Evolutionary conservation across 2,888 invertebrate species (phyloP).

Genomic region (Dasysyrphus tricinctus): DNA sequence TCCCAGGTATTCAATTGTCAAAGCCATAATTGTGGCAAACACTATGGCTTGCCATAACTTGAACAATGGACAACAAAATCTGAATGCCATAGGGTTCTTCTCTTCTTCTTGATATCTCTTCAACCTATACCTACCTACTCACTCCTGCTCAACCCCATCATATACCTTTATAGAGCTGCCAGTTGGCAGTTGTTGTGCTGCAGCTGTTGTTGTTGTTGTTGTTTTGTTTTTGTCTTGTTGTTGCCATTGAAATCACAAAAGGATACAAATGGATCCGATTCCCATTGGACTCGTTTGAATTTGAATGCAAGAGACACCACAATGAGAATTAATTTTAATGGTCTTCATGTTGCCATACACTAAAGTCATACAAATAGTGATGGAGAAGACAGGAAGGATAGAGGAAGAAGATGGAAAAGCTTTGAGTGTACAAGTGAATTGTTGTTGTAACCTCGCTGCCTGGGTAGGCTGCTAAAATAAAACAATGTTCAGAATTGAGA

Average conservation of each 20-base stretch:
- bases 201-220: neutral
- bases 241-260: slow-evolving; percentile 44
- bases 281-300: slow-evolving; percentile 54
- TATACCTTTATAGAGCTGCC: slow-evolving; percentile 10
- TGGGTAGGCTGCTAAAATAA: neutral
- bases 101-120: neutral
- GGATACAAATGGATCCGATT: slow-evolving; percentile 53
- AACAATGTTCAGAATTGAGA: neutral
- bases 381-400: neutral
- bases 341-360: slow-evolving; percentile 53
- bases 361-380: slow-evolving; percentile 24
- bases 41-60: slow-evolving; percentile 46
- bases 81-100: slow-evolving; percentile 32
- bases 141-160: neutral
- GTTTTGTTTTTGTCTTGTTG: slow-evolving; percentile 9
- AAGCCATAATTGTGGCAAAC: slow-evolving; percentile 59
- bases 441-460: neutral
- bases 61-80: slow-evolving; percentile 52
- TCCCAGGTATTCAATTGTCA: slow-evolving; percentile 56
- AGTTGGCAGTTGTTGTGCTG: slow-evolving; percentile 19
- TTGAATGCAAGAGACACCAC: slow-evolving; percentile 53
- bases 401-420: slow-evolving; percentile 18
- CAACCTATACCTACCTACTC: neutral
- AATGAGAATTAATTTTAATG: slow-evolving; percentile 64
- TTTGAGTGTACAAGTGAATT: neutral